Conservation (phyloP, 2,888 invertebrate species). For the Eugnorisma glareosa region DNA sequence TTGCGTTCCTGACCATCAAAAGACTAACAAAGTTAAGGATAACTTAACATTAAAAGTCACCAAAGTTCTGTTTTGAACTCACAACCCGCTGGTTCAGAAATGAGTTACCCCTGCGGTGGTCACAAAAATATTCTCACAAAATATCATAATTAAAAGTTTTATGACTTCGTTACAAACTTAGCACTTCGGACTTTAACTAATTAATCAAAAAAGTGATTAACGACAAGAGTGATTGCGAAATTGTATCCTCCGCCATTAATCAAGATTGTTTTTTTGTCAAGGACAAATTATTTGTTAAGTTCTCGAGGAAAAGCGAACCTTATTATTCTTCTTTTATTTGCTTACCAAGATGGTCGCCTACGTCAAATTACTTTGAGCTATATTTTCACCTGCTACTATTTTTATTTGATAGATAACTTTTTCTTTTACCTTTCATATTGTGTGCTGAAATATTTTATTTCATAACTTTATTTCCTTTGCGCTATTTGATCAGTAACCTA, state of each 20-base stretch:
- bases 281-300: neutral
- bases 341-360: constrained; percentile 1
- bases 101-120: neutral
- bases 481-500: neutral
- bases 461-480: neutral
- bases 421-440: constrained; percentile 1
- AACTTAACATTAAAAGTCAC: neutral
- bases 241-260: constrained; percentile 19
- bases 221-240: constrained; percentile 20
- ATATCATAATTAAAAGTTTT: constrained; percentile 10
- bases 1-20: neutral
- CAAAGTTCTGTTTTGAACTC: neutral
- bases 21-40: neutral
- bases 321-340: constrained; percentile 15
- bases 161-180: constrained; percentile 38
- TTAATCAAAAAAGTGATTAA: constrained; percentile 46
- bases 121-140: constrained; percentile 1
- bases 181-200: constrained; percentile 24
- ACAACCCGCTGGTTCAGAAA: too few relatives aligned
- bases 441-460: neutral
- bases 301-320: neutral
- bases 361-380: constrained; percentile 31
- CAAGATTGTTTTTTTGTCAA: constrained; percentile 35
- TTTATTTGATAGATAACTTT: constrained; percentile 6
- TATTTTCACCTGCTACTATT: constrained; percentile 15